Percentiles rank a stretch among this genome's conserved stretches.
These are phyloP conservation scores for Neopelma chrysocephalum DNA, from an alignment of 2,797 vertebrate genomes.

Conservation along the genomic window DNA sequence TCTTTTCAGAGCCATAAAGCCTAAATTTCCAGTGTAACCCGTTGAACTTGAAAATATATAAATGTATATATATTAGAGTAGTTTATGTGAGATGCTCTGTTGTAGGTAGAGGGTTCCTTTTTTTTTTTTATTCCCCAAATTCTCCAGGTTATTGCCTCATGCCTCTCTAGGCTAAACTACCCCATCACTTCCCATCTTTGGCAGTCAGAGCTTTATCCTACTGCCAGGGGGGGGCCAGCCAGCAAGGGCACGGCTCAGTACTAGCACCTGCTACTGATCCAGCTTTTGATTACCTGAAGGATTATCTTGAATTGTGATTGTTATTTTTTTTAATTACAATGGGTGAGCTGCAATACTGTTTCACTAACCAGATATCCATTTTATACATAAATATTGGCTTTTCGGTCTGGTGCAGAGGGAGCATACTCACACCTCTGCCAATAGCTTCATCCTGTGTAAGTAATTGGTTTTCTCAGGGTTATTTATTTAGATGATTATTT, in stretches of 20 bases:
- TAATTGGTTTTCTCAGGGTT: slow-evolving; percentile 37
- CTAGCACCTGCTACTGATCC: background rate
- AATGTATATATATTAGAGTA: background rate
- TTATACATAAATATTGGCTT: background rate
- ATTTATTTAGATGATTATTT: slow-evolving; percentile 34
- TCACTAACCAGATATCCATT: background rate
- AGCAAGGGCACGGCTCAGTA: background rate
- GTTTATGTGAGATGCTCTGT: background rate
- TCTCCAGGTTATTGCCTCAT: background rate
- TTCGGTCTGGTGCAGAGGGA: background rate
- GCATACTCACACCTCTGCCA: slow-evolving; percentile 7
- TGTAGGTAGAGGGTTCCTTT: background rate
- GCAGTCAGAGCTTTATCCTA: background rate
- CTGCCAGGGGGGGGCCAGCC: background rate
- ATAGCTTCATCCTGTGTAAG: background rate
- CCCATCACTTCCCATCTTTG: background rate
- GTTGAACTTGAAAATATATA: no score
- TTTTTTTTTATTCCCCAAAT: background rate
- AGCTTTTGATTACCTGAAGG: slow-evolving; percentile 17
- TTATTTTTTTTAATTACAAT: background rate
- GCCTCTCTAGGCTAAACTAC: background rate
- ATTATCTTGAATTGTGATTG: background rate
- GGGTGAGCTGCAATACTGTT: background rate
- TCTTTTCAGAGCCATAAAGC: background rate
- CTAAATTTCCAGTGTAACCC: background rate